Base-by-base conservation (phyloP, 2,888 invertebrate species). In the Galerucella nymphaeae region DNA sequence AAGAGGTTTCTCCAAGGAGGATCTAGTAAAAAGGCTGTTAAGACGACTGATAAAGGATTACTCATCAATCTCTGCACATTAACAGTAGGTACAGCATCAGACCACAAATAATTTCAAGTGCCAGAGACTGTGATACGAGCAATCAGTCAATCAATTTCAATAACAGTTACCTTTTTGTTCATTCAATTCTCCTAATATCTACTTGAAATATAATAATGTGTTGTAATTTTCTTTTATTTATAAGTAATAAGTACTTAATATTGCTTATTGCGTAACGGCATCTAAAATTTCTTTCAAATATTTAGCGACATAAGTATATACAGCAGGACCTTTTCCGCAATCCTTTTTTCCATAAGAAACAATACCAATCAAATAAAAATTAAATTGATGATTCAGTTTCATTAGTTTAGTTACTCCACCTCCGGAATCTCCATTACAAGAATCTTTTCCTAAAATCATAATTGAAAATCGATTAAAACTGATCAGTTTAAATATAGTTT, bases 361-460 rank as follows among this genome's bases (percentile, higher is more conserved):
- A 45, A 89, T 81, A n/a, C 88, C 89, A 62, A 92, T 91, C 13
- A 91, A 86, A 76, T 88, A 89, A 55, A 88, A 86, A 1, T 80
- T 80, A 38, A 83, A 82, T 0, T 82, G 79, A 0, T 83, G 83
- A 0, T 87, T 86, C 0, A 87, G 84, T 67, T 84, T 62, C 5
- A 77, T 30, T 18, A 71, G 83, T 50, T 87, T 83, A 2, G 75
- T 76, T 30, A 92, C 86, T 0, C 93, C 93, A 0, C 93, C 93
- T 0, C 93, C 93, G 9, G 91, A 91, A 80, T 93, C 93, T 0
- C 93, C 92, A 0, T 86, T 85, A 77, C 93, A 93, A 0, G 92
- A 90, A 81, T 92, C 92, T 72, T 87, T 88, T 14, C 76, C 78
- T 64, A 61, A 45, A 67, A 72, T 20, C 65, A 69, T 69, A 63